Conservation (phyloP, 2,888 invertebrate genomes). For the Microctonus brassicae region DNA sequence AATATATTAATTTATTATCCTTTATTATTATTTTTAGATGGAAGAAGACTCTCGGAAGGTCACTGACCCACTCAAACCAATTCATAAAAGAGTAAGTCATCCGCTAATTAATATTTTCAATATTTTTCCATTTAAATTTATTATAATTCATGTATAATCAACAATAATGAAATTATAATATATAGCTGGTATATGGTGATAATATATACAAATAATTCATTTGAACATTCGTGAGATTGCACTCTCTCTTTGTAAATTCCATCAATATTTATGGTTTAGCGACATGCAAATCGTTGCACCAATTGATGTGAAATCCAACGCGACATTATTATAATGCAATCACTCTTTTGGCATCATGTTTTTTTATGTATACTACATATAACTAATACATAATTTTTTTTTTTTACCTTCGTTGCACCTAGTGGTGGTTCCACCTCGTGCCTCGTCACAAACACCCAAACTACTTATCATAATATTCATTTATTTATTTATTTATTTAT, state of each 20-base stretch:
- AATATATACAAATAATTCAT: conserved; percentile 7
- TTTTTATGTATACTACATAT: conserved; percentile 4
- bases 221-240: conserved; percentile 21
- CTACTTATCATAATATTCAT: background rate
- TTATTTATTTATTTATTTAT: background rate
- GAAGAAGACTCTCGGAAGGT: background rate
- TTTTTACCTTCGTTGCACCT: conserved; percentile 21
- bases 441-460: conserved; percentile 8
- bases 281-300: conserved; percentile 28
- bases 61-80: conserved; percentile 42
- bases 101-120: background rate
- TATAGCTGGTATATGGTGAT: background rate
- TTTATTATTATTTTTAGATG: conserved; percentile 4
- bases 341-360: conserved; percentile 16
- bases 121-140: background rate
- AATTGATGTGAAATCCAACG: background rate
- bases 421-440: conserved; percentile 34
- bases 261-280: conserved; percentile 28
- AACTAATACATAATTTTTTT: too few species aligned
- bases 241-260: conserved; percentile 27
- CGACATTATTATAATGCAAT: conserved; percentile 10
- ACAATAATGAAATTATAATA: background rate
- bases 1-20: background rate
- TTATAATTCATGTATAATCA: background rate
- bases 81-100: conserved; percentile 58